Percentiles rank a stretch among this genome's conserved stretches.
Conservation (phyloP, 2,797 vertebrate genomes). For the Craterocephalus amniculus region DNA sequence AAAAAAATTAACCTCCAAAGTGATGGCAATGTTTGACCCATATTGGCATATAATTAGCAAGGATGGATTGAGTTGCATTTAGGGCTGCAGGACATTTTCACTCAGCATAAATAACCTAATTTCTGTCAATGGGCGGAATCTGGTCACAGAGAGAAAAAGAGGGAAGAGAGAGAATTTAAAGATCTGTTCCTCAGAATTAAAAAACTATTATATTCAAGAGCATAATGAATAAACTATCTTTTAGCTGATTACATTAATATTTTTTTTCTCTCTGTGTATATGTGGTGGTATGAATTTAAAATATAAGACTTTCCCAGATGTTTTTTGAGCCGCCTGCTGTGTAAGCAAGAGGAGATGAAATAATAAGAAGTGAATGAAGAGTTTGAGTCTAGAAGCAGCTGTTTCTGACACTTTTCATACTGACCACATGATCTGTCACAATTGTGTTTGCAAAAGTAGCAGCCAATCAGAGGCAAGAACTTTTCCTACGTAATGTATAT, state of each 20-base stretch:
- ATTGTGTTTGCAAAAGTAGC: not conserved
- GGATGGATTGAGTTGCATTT: constrained; percentile 36
- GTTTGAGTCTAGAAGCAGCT: not conserved
- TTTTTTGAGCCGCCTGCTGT: not conserved
- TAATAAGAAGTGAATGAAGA: not conserved
- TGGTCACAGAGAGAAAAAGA: not conserved
- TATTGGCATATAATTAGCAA: not conserved
- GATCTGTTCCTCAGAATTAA: not conserved
- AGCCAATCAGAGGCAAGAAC: not conserved
- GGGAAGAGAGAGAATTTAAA: not conserved
- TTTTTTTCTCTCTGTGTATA: not conserved
- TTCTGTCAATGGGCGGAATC: constrained; percentile 37
- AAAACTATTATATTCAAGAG: not conserved
- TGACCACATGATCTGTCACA: not conserved
- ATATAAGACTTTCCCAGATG: not conserved
- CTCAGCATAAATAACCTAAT: constrained; percentile 20
- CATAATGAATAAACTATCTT: not conserved
- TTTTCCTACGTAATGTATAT: not conserved
- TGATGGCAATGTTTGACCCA: constrained; percentile 10
- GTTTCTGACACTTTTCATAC: not conserved
- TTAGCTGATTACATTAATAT: not conserved
- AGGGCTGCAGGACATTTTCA: constrained; percentile 22
- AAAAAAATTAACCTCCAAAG: not conserved
- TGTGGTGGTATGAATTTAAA: not conserved
- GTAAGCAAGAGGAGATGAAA: not conserved